These are phyloP conservation scores for Drosophila maculinotata DNA, from an alignment of 2,888 invertebrate species.

Conservation along the genomic window DNA sequence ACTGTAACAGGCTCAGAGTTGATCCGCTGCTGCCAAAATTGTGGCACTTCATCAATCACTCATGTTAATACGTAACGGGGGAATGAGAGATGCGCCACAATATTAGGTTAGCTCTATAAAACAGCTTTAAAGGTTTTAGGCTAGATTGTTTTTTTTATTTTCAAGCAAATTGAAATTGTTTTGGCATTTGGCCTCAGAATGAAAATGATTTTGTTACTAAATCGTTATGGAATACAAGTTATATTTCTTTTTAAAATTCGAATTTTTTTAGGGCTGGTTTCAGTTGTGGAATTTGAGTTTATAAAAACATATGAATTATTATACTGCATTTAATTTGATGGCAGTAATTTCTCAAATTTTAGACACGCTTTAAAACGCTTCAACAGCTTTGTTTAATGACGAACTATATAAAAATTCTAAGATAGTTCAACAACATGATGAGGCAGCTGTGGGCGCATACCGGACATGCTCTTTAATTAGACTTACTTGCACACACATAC, in stretches of 20 bases:
- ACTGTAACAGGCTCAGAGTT: slow-evolving; percentile 8
- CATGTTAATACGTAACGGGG: slow-evolving; percentile 13
- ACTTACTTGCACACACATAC: slow-evolving; percentile 1
- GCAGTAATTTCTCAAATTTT: slow-evolving; percentile 20
- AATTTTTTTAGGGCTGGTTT: too few relatives aligned
- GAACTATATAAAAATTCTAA: slow-evolving; percentile 16
- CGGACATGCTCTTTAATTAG: slow-evolving; percentile 60
- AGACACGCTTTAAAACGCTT: slow-evolving; percentile 21
- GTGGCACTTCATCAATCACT: slow-evolving; percentile 66
- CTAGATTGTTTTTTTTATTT: not conserved
- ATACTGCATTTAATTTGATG: slow-evolving; percentile 18
- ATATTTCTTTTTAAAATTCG: not conserved
- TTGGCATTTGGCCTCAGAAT: slow-evolving; percentile 23
- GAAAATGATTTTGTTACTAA: too few relatives aligned
- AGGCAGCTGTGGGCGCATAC: slow-evolving; percentile 49
- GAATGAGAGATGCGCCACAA: slow-evolving; percentile 12
- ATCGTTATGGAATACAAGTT: too few relatives aligned
- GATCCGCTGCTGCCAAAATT: slow-evolving; percentile 18
- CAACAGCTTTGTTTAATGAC: slow-evolving; percentile 35
- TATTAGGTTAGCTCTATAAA: slow-evolving; percentile 22
- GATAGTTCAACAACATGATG: slow-evolving; percentile 15
- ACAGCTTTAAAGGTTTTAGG: slow-evolving; percentile 13
- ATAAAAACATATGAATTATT: not conserved
- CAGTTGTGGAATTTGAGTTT: not conserved
- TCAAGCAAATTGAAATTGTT: slow-evolving; percentile 31